These are phyloP conservation scores for Scaptomyza graminum DNA, from an alignment of 1,140 invertebrate species.

Conservation along the genomic window DNA sequence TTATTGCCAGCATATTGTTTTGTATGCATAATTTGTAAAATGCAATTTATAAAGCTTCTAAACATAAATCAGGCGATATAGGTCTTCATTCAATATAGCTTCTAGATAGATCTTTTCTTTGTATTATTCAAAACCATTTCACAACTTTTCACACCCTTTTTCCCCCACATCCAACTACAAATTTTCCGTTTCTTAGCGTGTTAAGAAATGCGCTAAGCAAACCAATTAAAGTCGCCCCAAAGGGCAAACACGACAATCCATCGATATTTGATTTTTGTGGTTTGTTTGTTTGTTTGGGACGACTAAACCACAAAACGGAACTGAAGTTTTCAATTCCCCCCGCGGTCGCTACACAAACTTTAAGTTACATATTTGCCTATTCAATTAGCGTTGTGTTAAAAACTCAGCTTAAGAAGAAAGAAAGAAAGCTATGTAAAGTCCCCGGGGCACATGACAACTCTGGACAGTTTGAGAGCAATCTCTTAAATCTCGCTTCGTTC, in stretches of 20 bases:
- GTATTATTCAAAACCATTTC: neutral
- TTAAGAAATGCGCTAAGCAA: slow-evolving; percentile 58
- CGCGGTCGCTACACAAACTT: slow-evolving; percentile 14
- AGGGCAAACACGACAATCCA: slow-evolving; percentile 41
- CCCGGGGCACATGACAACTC: slow-evolving; percentile 27
- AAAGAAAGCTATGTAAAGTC: slow-evolving; percentile 49
- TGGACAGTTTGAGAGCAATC: slow-evolving; percentile 21
- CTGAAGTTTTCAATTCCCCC: slow-evolving; percentile 40
- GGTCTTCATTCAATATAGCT: neutral
- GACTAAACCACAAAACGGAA: slow-evolving; percentile 33
- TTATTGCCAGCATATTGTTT: slow-evolving; percentile 33
- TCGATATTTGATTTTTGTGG: slow-evolving; percentile 39
- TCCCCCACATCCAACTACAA: slow-evolving; percentile 1
- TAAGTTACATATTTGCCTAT: slow-evolving; percentile 62
- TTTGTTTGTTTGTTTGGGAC: slow-evolving; percentile 9
- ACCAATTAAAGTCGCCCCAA: slow-evolving; percentile 65
- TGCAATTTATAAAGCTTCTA: slow-evolving; percentile 22
- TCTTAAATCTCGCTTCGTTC: slow-evolving; percentile 9
- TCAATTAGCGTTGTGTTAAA: slow-evolving; percentile 75
- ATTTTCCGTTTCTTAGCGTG: slow-evolving; percentile 18
- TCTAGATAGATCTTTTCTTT: neutral
- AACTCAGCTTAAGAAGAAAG: slow-evolving; percentile 10
- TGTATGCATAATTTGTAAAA: slow-evolving; percentile 33
- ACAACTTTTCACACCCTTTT: neutral
- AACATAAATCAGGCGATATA: neutral